Evolutionary conservation across 2,888 invertebrate species (phyloP), one percentile per base, ranked within the genome.

Genomic region (Seladonia tumulorum): DNA sequence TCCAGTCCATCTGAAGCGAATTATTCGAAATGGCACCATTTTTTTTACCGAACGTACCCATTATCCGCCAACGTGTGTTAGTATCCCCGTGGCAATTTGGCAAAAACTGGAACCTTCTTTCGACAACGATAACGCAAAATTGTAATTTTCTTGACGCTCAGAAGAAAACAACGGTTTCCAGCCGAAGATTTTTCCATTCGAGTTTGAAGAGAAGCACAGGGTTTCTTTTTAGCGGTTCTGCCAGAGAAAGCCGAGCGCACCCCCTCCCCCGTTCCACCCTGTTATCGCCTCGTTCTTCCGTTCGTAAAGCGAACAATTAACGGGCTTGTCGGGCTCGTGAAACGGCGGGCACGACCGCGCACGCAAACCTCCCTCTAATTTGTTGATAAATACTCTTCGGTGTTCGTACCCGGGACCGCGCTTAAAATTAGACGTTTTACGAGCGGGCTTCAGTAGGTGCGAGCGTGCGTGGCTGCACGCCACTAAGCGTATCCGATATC

Each of bases 341-440:
- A 86, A 78, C 68, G 60, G 39, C 60, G 53, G 22, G 53, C 77
- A 71, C 79, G 53, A 76, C 66, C 66, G 77, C 82, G 63, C 76
- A 29, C 72, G 63, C 76, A 73, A 76, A 72, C 81, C 80, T 60
- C 85, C 75, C 79, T 87, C 86, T 91, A 92, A 93, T 92, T 92
- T 92, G 92, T 91, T 92, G 92, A 93, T 93, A 91, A 92, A 92
- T 93, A 93, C 88, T 89, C 88, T 90, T 87, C 74, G 84, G 82
- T 83, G 83, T 79, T 76, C 81, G 82, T 63, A 66, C 63, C 63
- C 47, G 10, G 81, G 60, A 79, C 8, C 85, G 79, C 78, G 86
- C 90, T 91, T 93, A 93, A 93, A 93, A 92, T 93, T 93, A 93
- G 91, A 92, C 88, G 87, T 91, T 93, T 93, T 93, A 93, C 89